Evolutionary conservation across 2,113 vertebrate genomes (phyloP).

Genomic region (Callorhinus ursinus): DNA sequence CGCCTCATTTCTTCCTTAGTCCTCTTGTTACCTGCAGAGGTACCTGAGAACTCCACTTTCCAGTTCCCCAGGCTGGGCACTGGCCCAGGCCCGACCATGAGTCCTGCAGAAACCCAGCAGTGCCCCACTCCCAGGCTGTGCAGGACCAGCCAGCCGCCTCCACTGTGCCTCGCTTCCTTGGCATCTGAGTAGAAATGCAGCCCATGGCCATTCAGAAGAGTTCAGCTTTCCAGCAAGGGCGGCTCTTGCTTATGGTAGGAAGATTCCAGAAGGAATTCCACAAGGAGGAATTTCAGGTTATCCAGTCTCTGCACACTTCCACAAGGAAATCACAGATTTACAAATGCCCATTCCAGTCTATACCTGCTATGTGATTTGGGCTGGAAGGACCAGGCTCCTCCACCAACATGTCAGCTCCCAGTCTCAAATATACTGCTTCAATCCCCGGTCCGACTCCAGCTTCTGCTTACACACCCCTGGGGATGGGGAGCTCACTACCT

Average conservation of each 20-base stretch:
- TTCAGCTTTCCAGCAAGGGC: background rate
- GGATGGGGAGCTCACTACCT: background rate
- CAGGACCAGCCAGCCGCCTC: background rate
- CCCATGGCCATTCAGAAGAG: background rate
- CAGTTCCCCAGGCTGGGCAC: background rate
- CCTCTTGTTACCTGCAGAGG: background rate
- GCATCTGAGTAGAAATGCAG: background rate
- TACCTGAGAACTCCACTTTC: background rate
- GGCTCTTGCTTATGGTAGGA: background rate
- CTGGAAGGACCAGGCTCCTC: background rate
- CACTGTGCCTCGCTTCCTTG: background rate
- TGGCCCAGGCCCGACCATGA: background rate
- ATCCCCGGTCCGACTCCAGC: background rate
- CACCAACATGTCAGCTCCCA: background rate
- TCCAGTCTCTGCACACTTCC: background rate
- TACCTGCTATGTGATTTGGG: background rate
- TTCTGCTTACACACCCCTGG: background rate
- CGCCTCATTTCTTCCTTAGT: background rate
- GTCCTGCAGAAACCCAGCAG: background rate
- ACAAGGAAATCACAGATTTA: background rate
- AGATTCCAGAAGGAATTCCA: background rate
- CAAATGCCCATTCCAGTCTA: background rate
- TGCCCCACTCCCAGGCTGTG: too few species aligned
- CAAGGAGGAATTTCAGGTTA: background rate
- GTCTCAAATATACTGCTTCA: background rate